A percentile compares a stretch with the other conserved stretches of the same genome.
These are phyloP conservation scores for Apoda limacodes DNA, from an alignment of 2,888 invertebrate species.

Conservation along the genomic window DNA sequence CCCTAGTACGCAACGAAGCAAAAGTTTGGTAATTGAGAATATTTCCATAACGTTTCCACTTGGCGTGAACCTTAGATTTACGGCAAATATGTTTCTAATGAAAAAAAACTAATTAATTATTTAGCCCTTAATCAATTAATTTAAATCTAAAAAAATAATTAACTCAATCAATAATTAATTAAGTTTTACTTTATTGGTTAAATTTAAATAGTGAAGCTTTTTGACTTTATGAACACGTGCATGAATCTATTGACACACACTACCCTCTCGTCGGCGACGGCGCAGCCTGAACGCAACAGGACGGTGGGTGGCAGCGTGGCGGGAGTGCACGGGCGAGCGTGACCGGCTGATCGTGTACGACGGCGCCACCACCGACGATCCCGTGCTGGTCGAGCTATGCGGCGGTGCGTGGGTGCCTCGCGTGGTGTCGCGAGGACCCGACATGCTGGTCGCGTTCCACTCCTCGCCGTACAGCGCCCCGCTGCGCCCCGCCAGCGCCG, in stretches of 20 bases:
- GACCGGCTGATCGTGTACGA: slow-evolving; percentile 90
- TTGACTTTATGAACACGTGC: neutral
- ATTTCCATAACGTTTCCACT: too few species aligned
- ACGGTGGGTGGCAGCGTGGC: slow-evolving; percentile 81
- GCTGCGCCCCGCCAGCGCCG: slow-evolving; percentile 69
- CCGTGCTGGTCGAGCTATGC: slow-evolving; percentile 87
- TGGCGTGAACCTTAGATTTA: too few species aligned
- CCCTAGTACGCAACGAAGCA: too few species aligned
- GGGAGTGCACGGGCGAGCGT: slow-evolving; percentile 83
- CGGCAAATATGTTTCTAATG: too few species aligned
- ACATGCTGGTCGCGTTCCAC: slow-evolving; percentile 89
- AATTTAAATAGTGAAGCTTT: too few species aligned
- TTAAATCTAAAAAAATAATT: too few species aligned
- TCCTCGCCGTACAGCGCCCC: slow-evolving; percentile 88
- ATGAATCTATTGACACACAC: neutral
- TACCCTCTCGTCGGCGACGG: slow-evolving; percentile 42
- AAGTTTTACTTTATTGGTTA: too few species aligned
- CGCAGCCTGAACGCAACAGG: slow-evolving; percentile 76
- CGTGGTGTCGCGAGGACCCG: slow-evolving; percentile 77
- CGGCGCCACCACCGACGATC: slow-evolving; percentile 84
- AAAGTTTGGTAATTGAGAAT: too few species aligned
- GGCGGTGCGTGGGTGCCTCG: slow-evolving; percentile 88
- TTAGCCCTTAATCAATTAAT: too few species aligned
- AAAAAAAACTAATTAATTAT: too few species aligned
- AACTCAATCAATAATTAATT: too few species aligned